Evolutionary conservation across 2,797 vertebrate species (phyloP), one percentile per base, ranked within the genome.

Genomic region (Crossoptilon crossoptilon): DNA sequence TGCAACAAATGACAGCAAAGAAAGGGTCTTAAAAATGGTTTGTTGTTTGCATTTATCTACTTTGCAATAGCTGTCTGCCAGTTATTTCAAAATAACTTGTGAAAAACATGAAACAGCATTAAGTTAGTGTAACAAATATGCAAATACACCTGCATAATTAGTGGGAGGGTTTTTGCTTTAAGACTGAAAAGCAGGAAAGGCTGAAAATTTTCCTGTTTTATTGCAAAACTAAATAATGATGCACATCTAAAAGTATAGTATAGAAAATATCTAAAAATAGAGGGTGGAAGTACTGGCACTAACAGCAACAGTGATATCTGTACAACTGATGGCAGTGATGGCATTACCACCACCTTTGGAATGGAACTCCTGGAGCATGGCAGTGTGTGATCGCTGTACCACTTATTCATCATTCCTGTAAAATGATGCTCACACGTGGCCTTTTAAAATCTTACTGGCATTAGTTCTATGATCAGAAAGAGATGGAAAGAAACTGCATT

Each of bases 401-500:
- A 31, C 27, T 67, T 67, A 64, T 48, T 49, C 35, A 55, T 33
- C 22, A 16, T 26, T 67, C 58, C 58, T 6, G 10, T 27, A 46
- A 79, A 93, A 72, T 0, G 2, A 70, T 8, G 44, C 17, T 27
- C 43, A 56, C 58, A 39, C 39, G 59, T 24, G 73, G 12, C 22
- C 60, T 87, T 83, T 43, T 64, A 16, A 49, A 68, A 37, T 78
- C 70, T 84, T 59, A 46, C 5, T 59, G 53, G 70, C 22, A 44
- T 58, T 74, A 88, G 15, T 26, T 73, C 21, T 2, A 10, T 43
- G 48, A 60, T 22, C 46, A 51, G 29, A 70, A 85, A 84, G 64
- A 64, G 66, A 49, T 23, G 37, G 67, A 80, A 83, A 87, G 49
- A 87, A 83, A 37, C 10, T 19, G 24, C 49, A 33, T 83, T 93